A percentile compares a stretch with the other conserved stretches of the same genome.
Conservation (phyloP, 2,113 vertebrate species). For the Crotalus tigris region DNA sequence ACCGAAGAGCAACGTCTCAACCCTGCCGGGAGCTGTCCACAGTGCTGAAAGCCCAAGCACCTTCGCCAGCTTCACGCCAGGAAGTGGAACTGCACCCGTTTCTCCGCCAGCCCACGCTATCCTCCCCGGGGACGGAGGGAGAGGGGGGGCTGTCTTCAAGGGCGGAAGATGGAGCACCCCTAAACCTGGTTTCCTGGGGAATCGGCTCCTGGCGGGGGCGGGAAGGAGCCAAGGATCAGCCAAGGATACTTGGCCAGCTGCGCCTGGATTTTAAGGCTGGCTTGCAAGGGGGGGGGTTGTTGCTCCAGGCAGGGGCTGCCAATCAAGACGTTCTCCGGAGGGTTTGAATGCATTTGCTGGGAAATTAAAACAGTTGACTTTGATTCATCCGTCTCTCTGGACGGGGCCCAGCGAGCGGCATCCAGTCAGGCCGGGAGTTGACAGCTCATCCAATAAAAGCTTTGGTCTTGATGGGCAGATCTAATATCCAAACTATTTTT, state of each 20-base stretch:
- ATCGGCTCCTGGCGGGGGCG: background rate
- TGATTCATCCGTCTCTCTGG: background rate
- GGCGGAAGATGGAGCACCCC: background rate
- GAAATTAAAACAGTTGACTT: background rate
- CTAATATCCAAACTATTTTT: background rate
- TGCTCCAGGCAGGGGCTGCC: background rate
- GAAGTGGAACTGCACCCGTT: no score
- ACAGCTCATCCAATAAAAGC: background rate
- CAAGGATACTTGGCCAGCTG: background rate
- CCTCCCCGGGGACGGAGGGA: background rate
- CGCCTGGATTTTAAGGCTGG: background rate
- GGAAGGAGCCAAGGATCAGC: background rate
- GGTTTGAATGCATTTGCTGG: background rate
- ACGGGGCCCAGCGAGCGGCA: background rate
- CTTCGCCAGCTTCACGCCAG: background rate
- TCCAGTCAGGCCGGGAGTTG: background rate
- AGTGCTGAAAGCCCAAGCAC: background rate
- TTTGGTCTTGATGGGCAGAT: background rate
- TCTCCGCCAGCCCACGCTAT: background rate
- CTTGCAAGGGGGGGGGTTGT: background rate
- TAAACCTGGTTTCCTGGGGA: background rate
- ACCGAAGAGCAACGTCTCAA: background rate
- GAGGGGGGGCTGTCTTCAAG: background rate
- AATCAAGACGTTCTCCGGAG: background rate
- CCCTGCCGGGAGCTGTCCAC: background rate